Conservation (phyloP, 2,888 invertebrate genomes). For the Apamea sordens region DNA sequence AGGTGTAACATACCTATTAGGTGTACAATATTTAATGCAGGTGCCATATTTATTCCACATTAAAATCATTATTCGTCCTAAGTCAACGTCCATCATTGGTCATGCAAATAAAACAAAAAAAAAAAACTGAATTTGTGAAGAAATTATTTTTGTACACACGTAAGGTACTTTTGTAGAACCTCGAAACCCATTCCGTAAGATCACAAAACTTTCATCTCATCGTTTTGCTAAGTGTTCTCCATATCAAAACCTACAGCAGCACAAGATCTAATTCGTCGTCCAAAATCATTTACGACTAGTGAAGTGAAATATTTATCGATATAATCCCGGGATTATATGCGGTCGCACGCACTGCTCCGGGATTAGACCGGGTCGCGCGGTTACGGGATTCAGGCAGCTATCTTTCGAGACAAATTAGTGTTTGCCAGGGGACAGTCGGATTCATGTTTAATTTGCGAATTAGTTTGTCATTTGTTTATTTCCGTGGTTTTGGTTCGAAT, state of each 20-base stretch:
- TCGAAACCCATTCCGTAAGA: background rate
- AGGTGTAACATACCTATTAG: too few species aligned
- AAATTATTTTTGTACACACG: background rate
- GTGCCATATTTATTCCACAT: too few species aligned
- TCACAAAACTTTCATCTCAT: background rate
- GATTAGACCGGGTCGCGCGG: constrained; percentile 63
- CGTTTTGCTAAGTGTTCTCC: background rate
- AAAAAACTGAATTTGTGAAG: background rate
- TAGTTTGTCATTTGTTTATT: constrained; percentile 66
- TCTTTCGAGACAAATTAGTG: constrained; percentile 69
- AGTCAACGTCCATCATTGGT: too few species aligned
- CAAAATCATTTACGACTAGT: constrained; percentile 60
- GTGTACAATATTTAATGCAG: too few species aligned
- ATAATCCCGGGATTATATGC: constrained; percentile 70
- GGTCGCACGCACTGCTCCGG: constrained; percentile 65
- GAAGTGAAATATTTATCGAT: constrained; percentile 68
- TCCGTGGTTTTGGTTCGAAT: constrained; percentile 37
- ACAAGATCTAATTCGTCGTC: constrained; percentile 20
- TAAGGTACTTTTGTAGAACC: background rate
- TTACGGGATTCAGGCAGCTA: constrained; percentile 61
- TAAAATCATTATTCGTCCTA: too few species aligned
- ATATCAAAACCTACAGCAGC: background rate
- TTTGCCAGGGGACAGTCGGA: constrained; percentile 57
- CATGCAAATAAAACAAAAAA: too few species aligned
- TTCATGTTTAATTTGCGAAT: constrained; percentile 69